phyloP scores from a whole-genome alignment of 1,140 invertebrate genomes.

The Coptotermes formosanus region DNA sequence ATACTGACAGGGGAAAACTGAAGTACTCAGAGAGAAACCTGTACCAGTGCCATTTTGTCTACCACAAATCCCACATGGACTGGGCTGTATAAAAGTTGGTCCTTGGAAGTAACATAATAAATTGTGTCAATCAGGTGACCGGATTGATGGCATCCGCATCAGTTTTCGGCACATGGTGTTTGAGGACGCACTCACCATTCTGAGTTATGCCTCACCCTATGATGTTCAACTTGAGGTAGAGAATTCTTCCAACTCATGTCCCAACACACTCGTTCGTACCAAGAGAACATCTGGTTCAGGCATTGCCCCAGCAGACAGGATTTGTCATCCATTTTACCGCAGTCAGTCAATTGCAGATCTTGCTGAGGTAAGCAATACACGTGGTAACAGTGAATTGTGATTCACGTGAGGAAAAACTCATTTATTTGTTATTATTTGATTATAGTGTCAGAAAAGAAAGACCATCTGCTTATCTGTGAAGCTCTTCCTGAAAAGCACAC shows the following conservation, averaged over 20 bases:
- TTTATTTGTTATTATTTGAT: too few species aligned
- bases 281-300: conserved; percentile 51
- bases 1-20: too few species aligned
- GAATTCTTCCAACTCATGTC: conserved; percentile 43
- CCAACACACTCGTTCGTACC: conserved; percentile 39
- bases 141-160: conserved; percentile 80
- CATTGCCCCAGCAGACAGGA: conserved; percentile 49
- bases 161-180: conserved; percentile 85
- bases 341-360: conserved; percentile 67
- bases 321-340: conserved; percentile 65
- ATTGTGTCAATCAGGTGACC: conserved; percentile 68
- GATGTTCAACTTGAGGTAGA: conserved; percentile 73
- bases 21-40: too few species aligned
- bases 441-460: too few species aligned
- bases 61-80: too few species aligned
- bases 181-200: conserved; percentile 84
- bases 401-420: too few species aligned
- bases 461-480: too few species aligned
- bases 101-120: background rate
- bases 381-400: too few species aligned
- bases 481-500: too few species aligned
- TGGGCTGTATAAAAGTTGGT: too few species aligned
- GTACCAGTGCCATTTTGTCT: too few species aligned
- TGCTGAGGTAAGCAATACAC: conserved; percentile 44
- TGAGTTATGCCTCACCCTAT: conserved; percentile 90